These are phyloP conservation scores for Drosophila villosipedis DNA, from an alignment of 2,888 invertebrate species.

Conservation along the genomic window DNA sequence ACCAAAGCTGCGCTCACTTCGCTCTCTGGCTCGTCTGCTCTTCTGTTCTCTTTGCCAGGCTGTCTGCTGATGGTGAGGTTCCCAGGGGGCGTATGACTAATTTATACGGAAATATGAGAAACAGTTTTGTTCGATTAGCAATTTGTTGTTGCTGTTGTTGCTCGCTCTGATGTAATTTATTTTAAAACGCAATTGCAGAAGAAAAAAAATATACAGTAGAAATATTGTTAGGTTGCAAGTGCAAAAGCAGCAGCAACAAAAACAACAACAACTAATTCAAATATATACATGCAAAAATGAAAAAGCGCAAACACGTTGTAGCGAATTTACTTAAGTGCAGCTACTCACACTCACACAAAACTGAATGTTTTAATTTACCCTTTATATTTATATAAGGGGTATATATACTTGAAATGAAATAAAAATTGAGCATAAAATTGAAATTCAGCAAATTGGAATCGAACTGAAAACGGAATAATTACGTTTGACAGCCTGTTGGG, in stretches of 20 bases:
- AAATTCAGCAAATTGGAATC: background rate
- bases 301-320: slow-evolving; percentile 44
- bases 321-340: slow-evolving; percentile 39
- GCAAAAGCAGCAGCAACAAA: slow-evolving; percentile 33
- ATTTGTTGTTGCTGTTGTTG: slow-evolving; percentile 31
- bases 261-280: slow-evolving; percentile 42
- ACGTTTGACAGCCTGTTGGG: background rate
- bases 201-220: slow-evolving; percentile 12
- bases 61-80: slow-evolving; percentile 6
- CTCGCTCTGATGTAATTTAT: slow-evolving; percentile 71
- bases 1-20: background rate
- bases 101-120: slow-evolving; percentile 57
- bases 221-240: slow-evolving; percentile 50
- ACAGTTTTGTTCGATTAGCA: slow-evolving; percentile 52
- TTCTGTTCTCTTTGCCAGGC: slow-evolving; percentile 3
- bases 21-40: background rate
- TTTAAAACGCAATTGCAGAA: slow-evolving; percentile 76
- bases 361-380: slow-evolving; percentile 24
- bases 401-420: background rate
- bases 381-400: slow-evolving; percentile 3
- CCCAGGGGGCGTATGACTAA: slow-evolving; percentile 43
- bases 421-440: background rate
- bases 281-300: slow-evolving; percentile 37
- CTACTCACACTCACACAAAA: slow-evolving; percentile 7
- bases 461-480: too few species aligned